Evolutionary conservation across 1,140 invertebrate species (phyloP).

Genomic region (Pogonus chalceus): DNA sequence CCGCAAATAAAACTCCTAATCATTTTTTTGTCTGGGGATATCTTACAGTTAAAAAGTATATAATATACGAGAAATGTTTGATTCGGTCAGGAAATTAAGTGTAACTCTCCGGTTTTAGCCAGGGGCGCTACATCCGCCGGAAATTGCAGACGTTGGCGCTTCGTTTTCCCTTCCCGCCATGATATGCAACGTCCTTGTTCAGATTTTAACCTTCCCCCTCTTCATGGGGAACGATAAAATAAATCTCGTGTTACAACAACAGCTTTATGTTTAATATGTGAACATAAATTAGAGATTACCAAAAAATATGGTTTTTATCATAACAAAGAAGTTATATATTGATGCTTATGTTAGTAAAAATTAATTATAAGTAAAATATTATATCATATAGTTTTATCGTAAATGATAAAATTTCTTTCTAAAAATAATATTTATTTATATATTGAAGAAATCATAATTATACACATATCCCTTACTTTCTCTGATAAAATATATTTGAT

Average conservation of each 20-base stretch:
- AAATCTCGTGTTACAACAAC: background rate
- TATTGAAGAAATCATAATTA: no score
- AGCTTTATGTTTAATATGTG: constrained; percentile 1
- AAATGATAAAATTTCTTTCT: no score
- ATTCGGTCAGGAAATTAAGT: constrained; percentile 7
- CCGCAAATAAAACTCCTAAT: no score
- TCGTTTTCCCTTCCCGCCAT: background rate
- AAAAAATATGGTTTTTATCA: constrained; percentile 5
- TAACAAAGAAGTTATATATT: background rate
- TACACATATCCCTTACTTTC: no score
- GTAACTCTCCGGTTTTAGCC: constrained; percentile 6
- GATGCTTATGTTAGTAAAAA: no score
- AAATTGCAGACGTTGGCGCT: constrained; percentile 2
- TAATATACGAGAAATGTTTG: constrained; percentile 7
- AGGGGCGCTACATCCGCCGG: constrained; percentile 3
- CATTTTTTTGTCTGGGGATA: no score
- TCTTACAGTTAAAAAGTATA: background rate
- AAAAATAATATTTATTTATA: no score
- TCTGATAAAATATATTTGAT: no score
- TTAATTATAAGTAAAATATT: no score
- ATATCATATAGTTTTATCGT: no score
- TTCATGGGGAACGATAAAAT: background rate
- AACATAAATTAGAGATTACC: constrained; percentile 6
- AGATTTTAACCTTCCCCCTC: background rate
- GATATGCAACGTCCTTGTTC: background rate